These are phyloP conservation scores for Aptenodytes forsteri DNA, from an alignment of 2,113 vertebrate genomes.

Conservation along the genomic window DNA sequence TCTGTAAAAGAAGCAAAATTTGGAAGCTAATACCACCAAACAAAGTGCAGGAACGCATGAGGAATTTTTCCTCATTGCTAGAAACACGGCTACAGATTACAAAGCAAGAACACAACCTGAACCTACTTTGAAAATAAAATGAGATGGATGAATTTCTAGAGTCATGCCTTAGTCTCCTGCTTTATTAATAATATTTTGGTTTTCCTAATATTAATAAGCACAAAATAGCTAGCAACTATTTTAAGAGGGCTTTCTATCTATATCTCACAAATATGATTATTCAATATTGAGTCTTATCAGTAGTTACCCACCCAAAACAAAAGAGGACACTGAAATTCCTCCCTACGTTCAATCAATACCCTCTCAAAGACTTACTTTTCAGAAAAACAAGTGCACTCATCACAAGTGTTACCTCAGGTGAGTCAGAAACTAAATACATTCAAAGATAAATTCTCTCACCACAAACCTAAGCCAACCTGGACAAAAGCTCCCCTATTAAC, in stretches of 20 bases:
- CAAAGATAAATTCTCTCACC: neutral
- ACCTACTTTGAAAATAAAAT: neutral
- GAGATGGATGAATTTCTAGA: neutral
- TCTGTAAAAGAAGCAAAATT: accelerated
- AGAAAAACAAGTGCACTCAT: neutral
- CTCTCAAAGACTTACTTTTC: neutral
- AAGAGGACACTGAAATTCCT: neutral
- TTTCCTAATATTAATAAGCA: neutral
- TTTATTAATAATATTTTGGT: neutral
- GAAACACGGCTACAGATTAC: neutral
- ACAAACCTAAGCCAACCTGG: accelerated
- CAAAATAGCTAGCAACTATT: neutral
- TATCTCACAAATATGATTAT: neutral
- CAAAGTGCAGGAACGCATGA: accelerated
- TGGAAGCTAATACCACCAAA: neutral
- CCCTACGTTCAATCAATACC: accelerated
- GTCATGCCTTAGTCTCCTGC: neutral
- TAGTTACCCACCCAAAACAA: neutral
- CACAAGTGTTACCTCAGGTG: accelerated
- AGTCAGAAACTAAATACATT: neutral
- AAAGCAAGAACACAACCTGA: neutral
- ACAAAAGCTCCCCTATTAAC: accelerated
- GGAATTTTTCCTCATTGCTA: neutral
- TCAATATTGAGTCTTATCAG: neutral
- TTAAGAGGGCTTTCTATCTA: neutral